Conservation (phyloP, 1,140 invertebrate genomes). For the Trichonephila clavata region DNA sequence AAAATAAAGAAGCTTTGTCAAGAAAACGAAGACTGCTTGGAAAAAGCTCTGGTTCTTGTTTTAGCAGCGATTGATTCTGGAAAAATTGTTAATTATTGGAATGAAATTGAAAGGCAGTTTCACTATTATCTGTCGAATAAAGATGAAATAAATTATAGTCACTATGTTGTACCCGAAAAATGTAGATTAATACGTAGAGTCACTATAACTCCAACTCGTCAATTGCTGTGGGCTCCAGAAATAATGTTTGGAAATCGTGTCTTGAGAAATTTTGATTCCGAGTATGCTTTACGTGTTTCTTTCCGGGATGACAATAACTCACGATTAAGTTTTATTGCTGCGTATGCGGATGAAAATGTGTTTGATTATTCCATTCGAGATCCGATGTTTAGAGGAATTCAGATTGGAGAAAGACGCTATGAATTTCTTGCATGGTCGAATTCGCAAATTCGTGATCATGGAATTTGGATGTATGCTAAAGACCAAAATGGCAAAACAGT, state of each 20-base stretch:
- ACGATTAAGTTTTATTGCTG: slow-evolving; percentile 76
- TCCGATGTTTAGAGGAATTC: slow-evolving; percentile 75
- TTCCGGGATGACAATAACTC: slow-evolving; percentile 78
- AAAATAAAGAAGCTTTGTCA: neutral
- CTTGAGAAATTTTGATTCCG: slow-evolving; percentile 78
- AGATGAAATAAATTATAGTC: slow-evolving; percentile 71
- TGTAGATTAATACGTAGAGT: slow-evolving; percentile 68
- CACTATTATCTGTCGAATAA: slow-evolving; percentile 14
- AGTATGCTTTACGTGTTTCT: slow-evolving; percentile 78
- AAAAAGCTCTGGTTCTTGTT: slow-evolving; percentile 47
- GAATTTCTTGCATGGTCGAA: slow-evolving; percentile 79
- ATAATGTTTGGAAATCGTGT: slow-evolving; percentile 79
- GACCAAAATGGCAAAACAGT: slow-evolving; percentile 74
- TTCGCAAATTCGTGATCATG: slow-evolving; percentile 79
- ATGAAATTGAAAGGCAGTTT: slow-evolving; percentile 21
- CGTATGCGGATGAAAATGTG: slow-evolving; percentile 56
- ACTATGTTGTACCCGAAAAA: slow-evolving; percentile 77
- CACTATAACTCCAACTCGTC: slow-evolving; percentile 78
- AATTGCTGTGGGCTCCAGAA: slow-evolving; percentile 78
- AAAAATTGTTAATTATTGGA: slow-evolving; percentile 54
- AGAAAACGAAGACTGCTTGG: slow-evolving; percentile 31
- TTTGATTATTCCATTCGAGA: slow-evolving; percentile 5
- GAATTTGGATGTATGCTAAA: slow-evolving; percentile 79
- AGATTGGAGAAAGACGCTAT: slow-evolving; percentile 77
- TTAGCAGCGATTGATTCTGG: slow-evolving; percentile 51